phyloP scores from a whole-genome alignment of 2,888 invertebrate species.

The Onthophagus sagittarius region DNA sequence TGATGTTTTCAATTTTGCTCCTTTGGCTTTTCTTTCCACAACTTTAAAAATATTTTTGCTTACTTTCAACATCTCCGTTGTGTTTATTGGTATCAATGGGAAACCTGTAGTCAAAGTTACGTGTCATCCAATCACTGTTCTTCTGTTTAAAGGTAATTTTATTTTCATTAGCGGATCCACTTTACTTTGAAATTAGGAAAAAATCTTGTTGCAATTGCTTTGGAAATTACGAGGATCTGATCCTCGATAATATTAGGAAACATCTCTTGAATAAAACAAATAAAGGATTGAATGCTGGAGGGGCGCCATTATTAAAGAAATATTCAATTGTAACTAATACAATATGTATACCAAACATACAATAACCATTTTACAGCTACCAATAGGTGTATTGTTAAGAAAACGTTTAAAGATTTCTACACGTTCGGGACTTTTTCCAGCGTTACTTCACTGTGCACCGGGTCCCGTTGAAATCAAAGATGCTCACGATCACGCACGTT shows the following conservation, averaged over 20 bases:
- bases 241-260: background rate
- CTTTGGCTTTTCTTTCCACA: constrained; percentile 10
- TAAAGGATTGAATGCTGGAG: too few species aligned
- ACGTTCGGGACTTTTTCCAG: too few species aligned
- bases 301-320: too few species aligned
- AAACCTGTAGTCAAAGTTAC: constrained; percentile 3
- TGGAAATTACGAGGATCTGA: background rate
- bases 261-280: background rate
- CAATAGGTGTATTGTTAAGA: too few species aligned
- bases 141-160: background rate
- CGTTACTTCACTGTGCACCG: too few species aligned
- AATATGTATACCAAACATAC: too few species aligned
- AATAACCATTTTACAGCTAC: too few species aligned
- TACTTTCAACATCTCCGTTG: background rate
- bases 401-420: too few species aligned
- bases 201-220: background rate
- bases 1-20: constrained; percentile 9
- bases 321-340: too few species aligned
- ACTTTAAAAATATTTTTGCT: constrained; percentile 8
- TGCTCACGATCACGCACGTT: too few species aligned
- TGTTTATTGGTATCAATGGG: constrained; percentile 3
- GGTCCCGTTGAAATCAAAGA: too few species aligned
- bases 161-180: background rate
- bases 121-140: constrained; percentile 1
- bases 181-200: too few species aligned